phyloP scores from a whole-genome alignment of 2,888 invertebrate genomes.

The Tromatobia lineatoria region DNA sequence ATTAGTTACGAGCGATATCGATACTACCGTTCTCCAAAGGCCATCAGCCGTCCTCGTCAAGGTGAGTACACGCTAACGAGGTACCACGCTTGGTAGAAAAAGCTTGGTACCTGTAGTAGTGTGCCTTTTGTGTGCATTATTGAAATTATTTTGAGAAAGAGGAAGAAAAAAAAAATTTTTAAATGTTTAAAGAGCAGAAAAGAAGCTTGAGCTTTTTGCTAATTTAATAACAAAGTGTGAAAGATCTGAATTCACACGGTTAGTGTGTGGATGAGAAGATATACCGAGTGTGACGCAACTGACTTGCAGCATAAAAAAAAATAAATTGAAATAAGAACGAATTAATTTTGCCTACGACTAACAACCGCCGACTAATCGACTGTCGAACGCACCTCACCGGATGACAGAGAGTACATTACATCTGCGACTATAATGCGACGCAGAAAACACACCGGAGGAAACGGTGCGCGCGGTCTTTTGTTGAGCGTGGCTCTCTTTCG shows the following conservation, averaged over 20 bases:
- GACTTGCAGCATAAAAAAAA: not conserved
- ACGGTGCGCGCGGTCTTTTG: slow-evolving; percentile 18
- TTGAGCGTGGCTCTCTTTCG: slow-evolving; percentile 9
- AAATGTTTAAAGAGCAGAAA: slow-evolving; percentile 9
- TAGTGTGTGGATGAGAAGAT: not conserved
- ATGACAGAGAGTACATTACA: slow-evolving; percentile 33
- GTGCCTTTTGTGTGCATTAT: slow-evolving; percentile 30
- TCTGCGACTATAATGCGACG: slow-evolving; percentile 21
- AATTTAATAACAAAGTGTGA: slow-evolving; percentile 14
- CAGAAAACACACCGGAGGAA: slow-evolving; percentile 26
- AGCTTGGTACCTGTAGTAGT: slow-evolving; percentile 36
- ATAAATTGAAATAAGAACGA: not conserved
- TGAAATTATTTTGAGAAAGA: not conserved
- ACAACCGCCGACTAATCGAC: slow-evolving; percentile 54
- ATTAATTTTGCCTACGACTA: slow-evolving; percentile 34
- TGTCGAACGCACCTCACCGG: slow-evolving; percentile 52
- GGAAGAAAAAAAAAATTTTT: not conserved
- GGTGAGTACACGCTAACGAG: slow-evolving; percentile 75
- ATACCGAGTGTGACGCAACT: slow-evolving; percentile 8
- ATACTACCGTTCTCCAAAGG: slow-evolving; percentile 64
- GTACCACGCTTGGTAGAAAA: slow-evolving; percentile 26
- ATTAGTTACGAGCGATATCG: slow-evolving; percentile 55
- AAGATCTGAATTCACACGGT: slow-evolving; percentile 1
- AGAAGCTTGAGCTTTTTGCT: slow-evolving; percentile 26
- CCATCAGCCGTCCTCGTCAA: slow-evolving; percentile 70